phyloP scores from a whole-genome alignment of 2,797 vertebrate species.

The Spondyliosoma cantharus region DNA sequence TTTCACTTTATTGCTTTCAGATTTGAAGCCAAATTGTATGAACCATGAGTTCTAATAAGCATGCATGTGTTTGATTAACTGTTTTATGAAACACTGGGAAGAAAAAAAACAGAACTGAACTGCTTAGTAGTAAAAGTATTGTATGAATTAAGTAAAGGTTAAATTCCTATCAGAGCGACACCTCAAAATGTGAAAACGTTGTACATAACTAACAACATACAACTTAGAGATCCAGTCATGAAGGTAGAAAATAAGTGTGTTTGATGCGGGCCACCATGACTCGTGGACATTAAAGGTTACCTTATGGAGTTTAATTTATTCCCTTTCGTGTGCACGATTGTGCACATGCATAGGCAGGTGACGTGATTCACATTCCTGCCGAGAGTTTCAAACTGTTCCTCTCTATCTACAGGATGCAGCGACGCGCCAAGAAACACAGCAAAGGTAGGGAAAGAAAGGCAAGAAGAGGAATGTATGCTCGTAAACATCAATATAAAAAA shows the following conservation, averaged over 20 bases:
- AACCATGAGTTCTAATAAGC: slow-evolving; percentile 14
- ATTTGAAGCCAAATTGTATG: slow-evolving; percentile 42
- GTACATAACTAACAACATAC: not conserved
- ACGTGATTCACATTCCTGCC: too few species aligned
- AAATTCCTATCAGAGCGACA: not conserved
- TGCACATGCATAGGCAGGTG: too few species aligned
- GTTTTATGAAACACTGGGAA: slow-evolving; percentile 27
- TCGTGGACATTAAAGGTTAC: not conserved
- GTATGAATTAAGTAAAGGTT: not conserved
- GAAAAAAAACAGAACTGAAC: not conserved
- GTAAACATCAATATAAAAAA: not conserved
- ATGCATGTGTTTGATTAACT: slow-evolving; percentile 15
- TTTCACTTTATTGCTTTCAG: slow-evolving; percentile 52
- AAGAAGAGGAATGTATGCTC: not conserved
- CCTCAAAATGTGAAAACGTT: not conserved
- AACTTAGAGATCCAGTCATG: not conserved
- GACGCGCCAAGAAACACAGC: not conserved
- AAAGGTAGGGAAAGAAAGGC: not conserved
- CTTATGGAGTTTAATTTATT: not conserved
- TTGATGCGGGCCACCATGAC: not conserved
- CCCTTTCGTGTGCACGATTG: too few species aligned
- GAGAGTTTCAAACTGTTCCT: too few species aligned
- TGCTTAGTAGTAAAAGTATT: not conserved
- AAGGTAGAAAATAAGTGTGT: not conserved
- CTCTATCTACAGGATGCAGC: not conserved